These are phyloP conservation scores for Sepiola atlantica DNA, from an alignment of 2,888 invertebrate genomes.

Conservation along the genomic window DNA sequence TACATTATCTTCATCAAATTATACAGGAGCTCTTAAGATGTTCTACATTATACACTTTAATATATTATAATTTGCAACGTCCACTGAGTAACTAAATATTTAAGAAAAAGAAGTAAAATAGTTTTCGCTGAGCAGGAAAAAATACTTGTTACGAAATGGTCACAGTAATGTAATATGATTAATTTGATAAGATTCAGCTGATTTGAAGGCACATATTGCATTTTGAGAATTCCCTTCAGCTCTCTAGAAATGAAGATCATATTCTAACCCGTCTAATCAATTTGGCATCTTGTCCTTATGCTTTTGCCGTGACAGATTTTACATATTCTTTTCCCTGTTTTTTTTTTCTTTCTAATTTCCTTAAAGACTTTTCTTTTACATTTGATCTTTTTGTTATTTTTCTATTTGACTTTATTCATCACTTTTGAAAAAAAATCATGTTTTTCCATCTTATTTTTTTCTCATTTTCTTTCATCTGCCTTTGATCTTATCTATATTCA, in stretches of 20 bases:
- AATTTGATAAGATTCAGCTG: neutral
- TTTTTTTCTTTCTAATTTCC: neutral
- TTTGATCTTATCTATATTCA: neutral
- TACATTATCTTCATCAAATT: too few species aligned
- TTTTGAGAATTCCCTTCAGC: neutral
- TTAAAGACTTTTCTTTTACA: neutral
- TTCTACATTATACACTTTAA: too few species aligned
- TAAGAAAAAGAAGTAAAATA: neutral
- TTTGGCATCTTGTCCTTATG: neutral
- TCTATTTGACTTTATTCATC: neutral
- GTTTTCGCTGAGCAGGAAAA: neutral
- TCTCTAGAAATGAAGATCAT: neutral
- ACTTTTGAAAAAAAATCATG: neutral
- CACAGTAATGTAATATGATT: neutral
- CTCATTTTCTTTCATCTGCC: neutral
- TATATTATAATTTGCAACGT: neutral
- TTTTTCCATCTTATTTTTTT: neutral
- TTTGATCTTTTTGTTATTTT: neutral
- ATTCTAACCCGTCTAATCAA: neutral
- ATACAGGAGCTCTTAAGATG: too few species aligned
- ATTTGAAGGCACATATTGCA: neutral
- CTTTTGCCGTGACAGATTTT: neutral
- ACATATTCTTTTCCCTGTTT: too few species aligned
- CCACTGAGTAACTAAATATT: neutral
- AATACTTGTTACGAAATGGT: neutral